Conservation (phyloP, 1,140 invertebrate species). For the Trypoxylus dichotomus region DNA sequence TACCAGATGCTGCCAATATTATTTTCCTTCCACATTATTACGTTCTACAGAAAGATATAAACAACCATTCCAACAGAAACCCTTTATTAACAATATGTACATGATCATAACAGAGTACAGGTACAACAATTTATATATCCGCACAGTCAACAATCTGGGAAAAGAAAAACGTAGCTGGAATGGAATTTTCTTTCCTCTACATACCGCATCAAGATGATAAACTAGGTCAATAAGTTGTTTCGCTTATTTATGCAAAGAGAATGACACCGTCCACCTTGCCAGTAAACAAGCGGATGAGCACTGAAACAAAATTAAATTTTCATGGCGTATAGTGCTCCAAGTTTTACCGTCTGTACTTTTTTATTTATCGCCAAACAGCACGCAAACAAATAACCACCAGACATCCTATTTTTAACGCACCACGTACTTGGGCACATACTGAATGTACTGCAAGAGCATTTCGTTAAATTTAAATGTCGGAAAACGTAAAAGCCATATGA, state of each 20-base stretch:
- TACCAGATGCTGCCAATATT: no score
- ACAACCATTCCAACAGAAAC: no score
- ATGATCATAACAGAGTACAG: no score
- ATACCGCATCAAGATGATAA: background rate
- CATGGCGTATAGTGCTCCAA: background rate
- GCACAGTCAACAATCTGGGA: no score
- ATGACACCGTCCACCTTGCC: constrained; percentile 15
- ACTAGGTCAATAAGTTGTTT: background rate
- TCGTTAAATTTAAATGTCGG: background rate
- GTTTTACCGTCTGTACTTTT: constrained; percentile 1
- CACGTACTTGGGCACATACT: background rate
- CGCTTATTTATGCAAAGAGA: background rate
- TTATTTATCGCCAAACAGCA: background rate
- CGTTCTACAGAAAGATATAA: no score
- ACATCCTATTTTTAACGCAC: background rate
- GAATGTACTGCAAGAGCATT: background rate
- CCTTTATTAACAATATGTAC: no score
- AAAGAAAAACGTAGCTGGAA: no score
- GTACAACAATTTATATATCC: no score
- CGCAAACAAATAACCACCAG: background rate
- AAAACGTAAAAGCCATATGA: background rate
- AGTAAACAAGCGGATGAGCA: constrained; percentile 3
- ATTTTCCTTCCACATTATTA: no score
- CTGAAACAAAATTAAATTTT: constrained; percentile 15
- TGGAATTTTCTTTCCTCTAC: background rate